phyloP scores from a whole-genome alignment of 2,797 vertebrate species.

The Artibeus jamaicensis region DNA sequence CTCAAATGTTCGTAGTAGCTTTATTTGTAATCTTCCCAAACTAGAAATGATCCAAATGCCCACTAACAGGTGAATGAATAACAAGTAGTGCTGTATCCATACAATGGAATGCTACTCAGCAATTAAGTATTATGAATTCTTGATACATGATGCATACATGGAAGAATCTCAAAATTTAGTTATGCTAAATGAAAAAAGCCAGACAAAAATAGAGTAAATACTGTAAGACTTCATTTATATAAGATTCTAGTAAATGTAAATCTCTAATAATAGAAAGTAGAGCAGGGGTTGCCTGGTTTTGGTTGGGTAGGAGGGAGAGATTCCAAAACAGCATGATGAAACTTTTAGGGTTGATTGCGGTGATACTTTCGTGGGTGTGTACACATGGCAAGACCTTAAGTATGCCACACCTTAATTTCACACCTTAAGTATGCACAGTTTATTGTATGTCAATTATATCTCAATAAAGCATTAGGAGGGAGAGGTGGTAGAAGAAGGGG shows the following conservation, averaged over 20 bases:
- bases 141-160: background rate
- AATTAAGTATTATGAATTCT: background rate
- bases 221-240: too few species aligned
- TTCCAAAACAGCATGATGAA: background rate
- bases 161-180: background rate
- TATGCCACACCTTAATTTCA: too few species aligned
- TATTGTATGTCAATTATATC: background rate
- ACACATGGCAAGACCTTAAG: background rate
- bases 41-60: background rate
- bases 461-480: background rate
- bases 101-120: background rate
- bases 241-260: background rate
- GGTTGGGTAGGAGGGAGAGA: background rate
- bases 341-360: background rate
- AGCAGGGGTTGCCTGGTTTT: background rate
- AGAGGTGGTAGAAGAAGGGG: background rate
- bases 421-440: background rate
- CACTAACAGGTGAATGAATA: background rate
- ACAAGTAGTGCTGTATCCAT: background rate
- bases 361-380: background rate
- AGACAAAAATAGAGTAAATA: too few species aligned
- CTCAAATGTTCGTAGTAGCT: background rate
- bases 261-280: background rate
- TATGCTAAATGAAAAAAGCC: background rate
- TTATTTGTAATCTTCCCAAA: background rate